Evolutionary conservation across 2,113 vertebrate genomes (phyloP), one percentile per base, ranked within the genome.

Genomic region (Vimba vimba): DNA sequence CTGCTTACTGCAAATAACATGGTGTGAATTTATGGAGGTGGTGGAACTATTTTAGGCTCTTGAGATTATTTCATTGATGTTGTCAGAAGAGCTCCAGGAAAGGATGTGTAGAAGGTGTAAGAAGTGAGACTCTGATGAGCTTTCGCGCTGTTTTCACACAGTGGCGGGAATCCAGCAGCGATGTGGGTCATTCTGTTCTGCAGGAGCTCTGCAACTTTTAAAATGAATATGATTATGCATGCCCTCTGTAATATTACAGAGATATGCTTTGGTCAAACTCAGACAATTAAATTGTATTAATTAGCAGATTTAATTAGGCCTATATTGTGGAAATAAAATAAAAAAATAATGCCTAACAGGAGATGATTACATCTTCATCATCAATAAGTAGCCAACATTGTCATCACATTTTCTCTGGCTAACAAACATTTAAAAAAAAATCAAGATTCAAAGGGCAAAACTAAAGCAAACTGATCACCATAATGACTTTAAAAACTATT

Each of bases 101-200:
- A 39, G 11, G 30, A 43, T 80, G 33, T 80, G 59, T 47, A 39
- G 71, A 47, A 25, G 47, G 74, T 30, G 43, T 76, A 47, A 52
- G 43, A 45, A 81, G 15, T 81, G 25, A 82, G 17, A 21, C 4
- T 69, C 43, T 36, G 62, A 33, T 69, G 62, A 47, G 25, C 59
- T 36, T 82, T 69, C 62, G 4, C 62, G 79, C 79, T 82, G 36
- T 82, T 68, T 43, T 82, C 45, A 10, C 23, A 17, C 13, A 68
- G 60, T 30, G 45, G 62, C 79, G 79, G n/a, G 43, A 68, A 82
- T 68, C 62, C 45, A 23, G 79, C 62, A 50, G n/a, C 17, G 39
- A 68, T 81, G 13, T 68, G 60, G 43, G 79, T 33, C 62, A 82
- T 6, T 77, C 47, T 33, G 74, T 33, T 77, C 47, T 15, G 23